A percentile compares a stretch with the other conserved stretches of the same genome.
phyloP scores from a whole-genome alignment of 2,888 invertebrate genomes.

The Machimus rusticus region DNA sequence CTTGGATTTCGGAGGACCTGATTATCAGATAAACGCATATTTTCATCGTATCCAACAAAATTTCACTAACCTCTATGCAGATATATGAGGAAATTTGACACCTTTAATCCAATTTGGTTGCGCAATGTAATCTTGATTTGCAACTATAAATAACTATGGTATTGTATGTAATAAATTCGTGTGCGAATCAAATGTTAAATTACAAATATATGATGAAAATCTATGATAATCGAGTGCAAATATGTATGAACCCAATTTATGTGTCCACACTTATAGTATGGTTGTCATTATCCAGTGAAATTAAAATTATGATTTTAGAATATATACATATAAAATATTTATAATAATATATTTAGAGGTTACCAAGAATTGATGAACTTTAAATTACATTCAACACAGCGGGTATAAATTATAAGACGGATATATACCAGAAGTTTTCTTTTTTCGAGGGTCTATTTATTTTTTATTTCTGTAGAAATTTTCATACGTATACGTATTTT shows the following conservation, averaged over 20 bases:
- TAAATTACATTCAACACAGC: too few species aligned
- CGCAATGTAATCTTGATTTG: not conserved
- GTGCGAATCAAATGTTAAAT: not conserved
- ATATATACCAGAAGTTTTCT: too few species aligned
- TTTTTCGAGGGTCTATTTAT: too few species aligned
- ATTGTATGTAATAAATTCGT: not conserved
- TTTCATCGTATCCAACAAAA: not conserved
- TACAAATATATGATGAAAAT: not conserved
- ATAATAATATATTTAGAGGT: not conserved
- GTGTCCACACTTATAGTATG: not conserved
- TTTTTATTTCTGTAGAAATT: too few species aligned
- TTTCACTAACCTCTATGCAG: not conserved
- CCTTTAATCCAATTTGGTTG: not conserved
- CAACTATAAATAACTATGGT: not conserved
- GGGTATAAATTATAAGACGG: too few species aligned
- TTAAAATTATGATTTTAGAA: not conserved
- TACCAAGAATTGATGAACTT: not conserved
- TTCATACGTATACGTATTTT: too few species aligned
- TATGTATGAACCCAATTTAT: not conserved
- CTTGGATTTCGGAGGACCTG: not conserved
- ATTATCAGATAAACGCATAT: slow-evolving; percentile 3
- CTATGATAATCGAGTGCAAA: not conserved
- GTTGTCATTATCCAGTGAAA: not conserved
- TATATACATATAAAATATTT: too few species aligned
- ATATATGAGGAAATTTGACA: not conserved